phyloP scores from a whole-genome alignment of 2,888 invertebrate species.

The Lamellibrachia columna region DNA sequence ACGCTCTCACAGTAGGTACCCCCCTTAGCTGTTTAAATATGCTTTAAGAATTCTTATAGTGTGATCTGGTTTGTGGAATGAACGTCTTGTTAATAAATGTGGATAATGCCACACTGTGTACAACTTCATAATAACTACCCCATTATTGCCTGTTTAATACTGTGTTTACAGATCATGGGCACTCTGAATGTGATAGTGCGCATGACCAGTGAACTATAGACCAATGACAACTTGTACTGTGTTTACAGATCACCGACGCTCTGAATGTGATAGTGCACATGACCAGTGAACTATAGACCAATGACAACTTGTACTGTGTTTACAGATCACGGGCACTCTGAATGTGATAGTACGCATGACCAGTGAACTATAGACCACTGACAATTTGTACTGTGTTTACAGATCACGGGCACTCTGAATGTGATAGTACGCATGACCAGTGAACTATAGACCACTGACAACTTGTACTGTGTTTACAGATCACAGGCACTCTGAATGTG shows the following conservation, averaged over 20 bases:
- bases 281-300: slow-evolving; percentile 96
- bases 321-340: slow-evolving; percentile 88
- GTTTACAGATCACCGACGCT: slow-evolving; percentile 85
- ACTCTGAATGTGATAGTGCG: slow-evolving; percentile 94
- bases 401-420: slow-evolving; percentile 94
- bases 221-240: slow-evolving; percentile 70
- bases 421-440: slow-evolving; percentile 96
- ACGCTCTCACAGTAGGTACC: slow-evolving; percentile 67
- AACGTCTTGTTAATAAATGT: background rate
- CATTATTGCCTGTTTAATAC: background rate
- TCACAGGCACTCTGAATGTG: slow-evolving; percentile 95
- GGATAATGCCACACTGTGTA: background rate
- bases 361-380: slow-evolving; percentile 87
- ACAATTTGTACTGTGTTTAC: background rate
- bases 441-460: slow-evolving; percentile 82
- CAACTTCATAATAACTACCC: background rate
- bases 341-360: slow-evolving; percentile 97
- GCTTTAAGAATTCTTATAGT: background rate
- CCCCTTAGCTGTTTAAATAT: background rate
- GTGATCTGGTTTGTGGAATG: background rate
- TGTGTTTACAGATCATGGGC: slow-evolving; percentile 80
- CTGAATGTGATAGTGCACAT: slow-evolving; percentile 95
- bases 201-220: slow-evolving; percentile 95
- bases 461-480: slow-evolving; percentile 68
- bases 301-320: slow-evolving; percentile 62